A percentile compares a stretch with the other conserved stretches of the same genome.
Conservation (phyloP, 2,888 invertebrate species). For the Therioaphis trifolii region DNA sequence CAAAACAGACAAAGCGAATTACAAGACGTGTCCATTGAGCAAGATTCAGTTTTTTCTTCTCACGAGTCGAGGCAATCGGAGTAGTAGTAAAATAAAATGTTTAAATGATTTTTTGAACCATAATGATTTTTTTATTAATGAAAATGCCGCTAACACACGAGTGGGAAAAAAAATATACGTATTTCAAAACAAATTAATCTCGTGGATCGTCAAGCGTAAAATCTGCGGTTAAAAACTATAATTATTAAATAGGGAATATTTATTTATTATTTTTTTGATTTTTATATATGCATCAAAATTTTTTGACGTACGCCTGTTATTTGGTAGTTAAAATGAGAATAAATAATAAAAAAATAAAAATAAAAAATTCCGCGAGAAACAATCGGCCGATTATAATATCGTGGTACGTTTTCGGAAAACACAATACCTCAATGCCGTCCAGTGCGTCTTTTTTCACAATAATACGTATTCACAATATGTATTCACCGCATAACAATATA, state of each 20-base stretch:
- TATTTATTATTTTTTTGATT: neutral
- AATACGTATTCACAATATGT: neutral
- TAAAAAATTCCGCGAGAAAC: neutral
- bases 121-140: neutral
- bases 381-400: neutral
- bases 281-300: conserved; percentile 28
- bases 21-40: too few relatives aligned
- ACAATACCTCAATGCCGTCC: neutral
- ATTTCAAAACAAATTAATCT: neutral
- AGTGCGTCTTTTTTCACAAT: neutral
- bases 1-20: neutral
- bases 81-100: neutral
- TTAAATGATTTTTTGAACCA: neutral
- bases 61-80: neutral
- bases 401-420: neutral
- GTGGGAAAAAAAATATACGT: neutral
- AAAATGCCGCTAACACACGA: neutral
- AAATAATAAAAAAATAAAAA: too few relatives aligned
- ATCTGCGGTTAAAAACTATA: neutral
- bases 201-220: conserved; percentile 41
- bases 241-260: neutral
- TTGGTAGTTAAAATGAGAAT: too few relatives aligned
- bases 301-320: too few relatives aligned
- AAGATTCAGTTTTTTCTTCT: neutral
- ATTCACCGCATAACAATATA: too few relatives aligned